Percentiles rank a stretch among this genome's conserved stretches.
phyloP scores from a whole-genome alignment of 2,113 vertebrate genomes.

The Cariama cristata region DNA sequence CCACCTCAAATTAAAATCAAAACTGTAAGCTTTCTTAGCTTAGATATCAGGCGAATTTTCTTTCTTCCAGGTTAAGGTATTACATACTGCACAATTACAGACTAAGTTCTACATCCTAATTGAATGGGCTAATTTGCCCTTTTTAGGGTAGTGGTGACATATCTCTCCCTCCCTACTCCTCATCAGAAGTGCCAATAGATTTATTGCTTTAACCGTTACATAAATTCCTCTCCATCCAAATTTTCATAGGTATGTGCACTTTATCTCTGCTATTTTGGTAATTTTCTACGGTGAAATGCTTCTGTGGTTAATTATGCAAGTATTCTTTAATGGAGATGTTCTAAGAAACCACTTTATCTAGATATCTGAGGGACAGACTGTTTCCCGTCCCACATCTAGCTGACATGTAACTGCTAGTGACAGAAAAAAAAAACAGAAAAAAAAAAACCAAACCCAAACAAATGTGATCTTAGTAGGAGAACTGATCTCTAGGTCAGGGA shows the following conservation, averaged over 20 bases:
- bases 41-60: neutral
- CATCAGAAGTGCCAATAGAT: neutral
- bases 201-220: neutral
- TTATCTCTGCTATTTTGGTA: neutral
- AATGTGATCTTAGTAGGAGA: neutral
- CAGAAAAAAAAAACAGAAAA: neutral
- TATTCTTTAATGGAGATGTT: neutral
- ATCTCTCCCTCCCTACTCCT: neutral
- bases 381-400: neutral
- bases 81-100: neutral
- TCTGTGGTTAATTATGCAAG: neutral
- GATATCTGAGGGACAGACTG: neutral
- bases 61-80: neutral
- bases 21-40: neutral
- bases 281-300: neutral
- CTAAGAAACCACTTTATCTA: neutral
- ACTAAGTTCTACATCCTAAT: neutral
- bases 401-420: neutral
- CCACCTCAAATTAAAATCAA: neutral
- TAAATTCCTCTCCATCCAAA: neutral
- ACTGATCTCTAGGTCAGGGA: neutral
- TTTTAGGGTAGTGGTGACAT: accelerated
- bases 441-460: accelerated
- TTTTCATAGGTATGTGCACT: neutral
- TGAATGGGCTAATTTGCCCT: neutral